Percentiles rank a stretch among this genome's conserved stretches.
Conservation (phyloP, 2,113 vertebrate species). For the Rhinichthys klamathensis region DNA sequence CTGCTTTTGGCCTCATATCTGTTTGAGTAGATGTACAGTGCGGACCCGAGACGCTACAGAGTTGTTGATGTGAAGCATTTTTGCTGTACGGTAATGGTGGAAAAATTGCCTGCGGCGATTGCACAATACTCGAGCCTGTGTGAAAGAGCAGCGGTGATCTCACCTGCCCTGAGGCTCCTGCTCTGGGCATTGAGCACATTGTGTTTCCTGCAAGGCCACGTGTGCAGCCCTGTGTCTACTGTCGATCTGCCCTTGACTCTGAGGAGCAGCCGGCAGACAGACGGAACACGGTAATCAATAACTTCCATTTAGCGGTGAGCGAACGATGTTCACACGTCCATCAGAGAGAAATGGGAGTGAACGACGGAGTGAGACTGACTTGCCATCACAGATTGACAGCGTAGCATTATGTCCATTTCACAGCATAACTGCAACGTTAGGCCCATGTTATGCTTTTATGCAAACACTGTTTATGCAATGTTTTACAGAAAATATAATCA, state of each 20-base stretch:
- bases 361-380: not conserved
- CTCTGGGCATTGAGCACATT: constrained; percentile 51
- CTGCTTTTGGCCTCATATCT: not conserved
- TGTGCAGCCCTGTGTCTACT: not conserved
- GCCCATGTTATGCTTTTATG: not conserved
- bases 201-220: constrained; percentile 39
- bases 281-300: constrained; percentile 46
- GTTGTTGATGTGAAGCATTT: constrained; percentile 44
- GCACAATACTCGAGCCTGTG: not conserved
- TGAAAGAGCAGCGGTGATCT: constrained; percentile 46
- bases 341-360: constrained; percentile 30
- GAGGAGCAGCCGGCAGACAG: not conserved
- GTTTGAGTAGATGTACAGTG: constrained; percentile 19
- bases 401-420: not conserved
- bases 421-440: not conserved
- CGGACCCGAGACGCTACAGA: not conserved
- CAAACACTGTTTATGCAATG: not conserved
- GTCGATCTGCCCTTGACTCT: constrained; percentile 17
- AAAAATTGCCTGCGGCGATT: constrained; percentile 20
- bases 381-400: not conserved
- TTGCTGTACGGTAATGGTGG: constrained; percentile 29
- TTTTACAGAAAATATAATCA: not conserved
- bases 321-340: constrained; percentile 20
- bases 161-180: constrained; percentile 55
- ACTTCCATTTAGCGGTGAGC: constrained; percentile 33